Percentiles rank a stretch among this genome's conserved stretches.
phyloP scores from a whole-genome alignment of 2,113 vertebrate genomes.

The Boleophthalmus pectinirostris region DNA sequence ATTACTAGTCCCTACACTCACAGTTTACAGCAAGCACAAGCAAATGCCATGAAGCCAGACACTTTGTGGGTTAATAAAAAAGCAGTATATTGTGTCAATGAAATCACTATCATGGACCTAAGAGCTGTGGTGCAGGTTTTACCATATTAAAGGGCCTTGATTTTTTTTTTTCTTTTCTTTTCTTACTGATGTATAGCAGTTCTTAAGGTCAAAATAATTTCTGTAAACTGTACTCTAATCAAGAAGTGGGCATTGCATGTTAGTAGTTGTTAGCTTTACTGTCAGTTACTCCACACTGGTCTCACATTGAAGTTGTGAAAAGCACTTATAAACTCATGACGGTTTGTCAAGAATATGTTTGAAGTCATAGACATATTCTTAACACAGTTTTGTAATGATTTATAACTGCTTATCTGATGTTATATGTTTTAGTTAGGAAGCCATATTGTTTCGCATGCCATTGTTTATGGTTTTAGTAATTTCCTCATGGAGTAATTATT shows the following conservation, averaged over 20 bases:
- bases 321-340: too few species aligned
- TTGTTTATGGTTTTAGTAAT: not conserved
- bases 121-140: conserved; percentile 43
- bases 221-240: too few species aligned
- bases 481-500: not conserved
- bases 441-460: not conserved
- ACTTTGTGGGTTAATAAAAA: conserved; percentile 67
- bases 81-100: conserved; percentile 60
- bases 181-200: too few species aligned
- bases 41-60: conserved; percentile 75
- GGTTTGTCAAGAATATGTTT: too few species aligned
- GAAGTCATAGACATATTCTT: not conserved
- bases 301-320: too few species aligned
- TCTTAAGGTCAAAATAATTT: too few species aligned
- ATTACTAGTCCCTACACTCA: conserved; percentile 66
- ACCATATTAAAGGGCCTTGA: conserved; percentile 37
- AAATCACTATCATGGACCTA: conserved; percentile 14
- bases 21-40: conserved; percentile 54
- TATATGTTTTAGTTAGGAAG: not conserved
- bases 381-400: not conserved
- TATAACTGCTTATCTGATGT: not conserved
- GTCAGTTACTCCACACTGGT: too few species aligned
- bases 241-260: too few species aligned
- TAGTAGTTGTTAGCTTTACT: too few species aligned
- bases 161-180: too few species aligned